phyloP scores from a whole-genome alignment of 1,140 invertebrate genomes.

The Popillia japonica region DNA sequence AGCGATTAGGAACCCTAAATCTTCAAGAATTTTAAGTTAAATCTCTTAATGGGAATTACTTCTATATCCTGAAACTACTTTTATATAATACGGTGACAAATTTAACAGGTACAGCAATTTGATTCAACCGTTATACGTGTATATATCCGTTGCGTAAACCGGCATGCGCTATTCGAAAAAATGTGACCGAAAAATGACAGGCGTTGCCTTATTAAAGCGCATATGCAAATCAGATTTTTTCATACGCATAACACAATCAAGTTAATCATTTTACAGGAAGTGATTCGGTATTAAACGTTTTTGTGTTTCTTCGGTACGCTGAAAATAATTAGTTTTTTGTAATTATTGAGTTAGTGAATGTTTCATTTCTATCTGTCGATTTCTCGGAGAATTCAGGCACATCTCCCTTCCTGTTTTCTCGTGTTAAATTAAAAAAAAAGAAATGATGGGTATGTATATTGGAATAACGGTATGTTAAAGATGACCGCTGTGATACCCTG shows the following conservation, averaged over 20 bases:
- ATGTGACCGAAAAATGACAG: neutral
- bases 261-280: slow-evolving; percentile 18
- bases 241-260: neutral
- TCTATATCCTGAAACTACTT: no score
- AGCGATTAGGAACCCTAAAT: no score
- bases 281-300: slow-evolving; percentile 20
- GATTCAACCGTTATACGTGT: no score
- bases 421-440: no score
- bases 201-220: neutral
- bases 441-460: no score
- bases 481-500: no score
- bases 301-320: neutral
- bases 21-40: no score
- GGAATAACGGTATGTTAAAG: no score
- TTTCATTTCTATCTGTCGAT: neutral
- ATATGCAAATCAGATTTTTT: slow-evolving; percentile 30
- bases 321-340: slow-evolving; percentile 33
- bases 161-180: neutral
- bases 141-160: neutral
- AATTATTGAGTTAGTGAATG: slow-evolving; percentile 14
- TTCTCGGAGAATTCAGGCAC: neutral
- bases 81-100: no score
- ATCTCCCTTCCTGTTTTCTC: neutral
- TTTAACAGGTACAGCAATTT: no score
- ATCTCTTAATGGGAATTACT: no score